Percentiles rank a stretch among this genome's conserved stretches.
Evolutionary conservation across 2,888 invertebrate genomes (phyloP).

Genomic region (Arenicola marina): DNA sequence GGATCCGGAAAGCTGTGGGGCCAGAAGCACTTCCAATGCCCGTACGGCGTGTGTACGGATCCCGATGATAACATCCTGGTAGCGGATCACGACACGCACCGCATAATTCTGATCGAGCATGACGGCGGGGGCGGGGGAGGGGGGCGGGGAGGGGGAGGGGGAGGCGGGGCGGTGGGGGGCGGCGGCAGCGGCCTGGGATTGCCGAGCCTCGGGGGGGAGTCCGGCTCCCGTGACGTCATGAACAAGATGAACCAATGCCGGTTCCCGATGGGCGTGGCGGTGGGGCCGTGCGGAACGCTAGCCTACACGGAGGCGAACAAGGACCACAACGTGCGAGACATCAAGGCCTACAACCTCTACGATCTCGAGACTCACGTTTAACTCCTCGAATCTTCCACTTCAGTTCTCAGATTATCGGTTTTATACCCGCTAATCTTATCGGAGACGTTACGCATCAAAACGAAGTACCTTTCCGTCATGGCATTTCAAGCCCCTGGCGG

Average conservation of each 20-base stretch:
- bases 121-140: background rate
- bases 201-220: constrained; percentile 1
- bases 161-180: background rate
- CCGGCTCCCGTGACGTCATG: background rate
- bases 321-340: background rate
- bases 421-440: no score
- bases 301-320: constrained; percentile 21
- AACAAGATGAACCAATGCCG: constrained; percentile 11
- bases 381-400: no score
- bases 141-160: background rate
- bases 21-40: constrained; percentile 26
- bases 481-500: no score
- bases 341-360: constrained; percentile 1
- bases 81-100: constrained; percentile 20
- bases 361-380: background rate
- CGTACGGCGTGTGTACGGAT: constrained; percentile 25
- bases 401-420: no score
- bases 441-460: no score
- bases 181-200: background rate
- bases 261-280: constrained; percentile 22
- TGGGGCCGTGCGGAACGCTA: constrained; percentile 20
- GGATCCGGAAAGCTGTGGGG: constrained; percentile 26
- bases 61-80: constrained; percentile 19
- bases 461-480: no score
- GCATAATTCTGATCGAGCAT: constrained; percentile 3